Evolutionary conservation across 2,113 vertebrate species (phyloP), one percentile per base, ranked within the genome.

Genomic region (Leuciscus idus): DNA sequence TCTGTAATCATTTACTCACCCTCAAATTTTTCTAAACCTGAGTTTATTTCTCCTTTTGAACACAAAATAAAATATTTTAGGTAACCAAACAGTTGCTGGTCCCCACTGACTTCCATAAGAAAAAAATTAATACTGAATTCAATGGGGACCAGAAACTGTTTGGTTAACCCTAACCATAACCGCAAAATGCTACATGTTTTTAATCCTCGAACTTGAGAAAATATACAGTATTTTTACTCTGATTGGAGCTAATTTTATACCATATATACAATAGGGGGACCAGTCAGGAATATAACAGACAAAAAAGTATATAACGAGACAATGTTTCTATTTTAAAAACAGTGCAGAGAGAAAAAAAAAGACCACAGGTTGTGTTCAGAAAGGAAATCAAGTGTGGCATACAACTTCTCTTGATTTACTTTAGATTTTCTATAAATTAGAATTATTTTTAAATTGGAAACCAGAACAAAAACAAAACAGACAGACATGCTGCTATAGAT

Each of bases 361-460:
- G 21, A 0, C 87, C 6, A 4, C 84, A 52, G 0, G 75, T 1
- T 0, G 64, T 0, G 57, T 23, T 85, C 11, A 81, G 1, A 3
- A 93, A 85, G 46, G 85, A 73, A n/a, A 89, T 39, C 28, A 92
- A 76, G 81, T 92, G 91, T 30, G 91, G 92, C 10, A 89, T 1
- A 26, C 90, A 92, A 92, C 83, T 89, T 93, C 4, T 48, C 74
- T 6, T 84, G 86, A 39, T 89, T 88, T 61, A 90, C 88, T 70
- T 83, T 59, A 64, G 89, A 92, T 2, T 5, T 81, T 0, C 66
- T 28, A 30, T 2, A 30, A 3, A 75, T 88, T 55, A 86, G 88
- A 17, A 91, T 81, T 3, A 92, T 62, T 75, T 87, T 89, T 6
- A 91, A 55, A 62, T 92, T 92, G 12, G 92, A 90, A 87, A 86